Percentiles rank a stretch among this genome's conserved stretches.
Conservation (phyloP, 2,113 vertebrate genomes). For the Pseudorhombus dupliciocellatus region DNA sequence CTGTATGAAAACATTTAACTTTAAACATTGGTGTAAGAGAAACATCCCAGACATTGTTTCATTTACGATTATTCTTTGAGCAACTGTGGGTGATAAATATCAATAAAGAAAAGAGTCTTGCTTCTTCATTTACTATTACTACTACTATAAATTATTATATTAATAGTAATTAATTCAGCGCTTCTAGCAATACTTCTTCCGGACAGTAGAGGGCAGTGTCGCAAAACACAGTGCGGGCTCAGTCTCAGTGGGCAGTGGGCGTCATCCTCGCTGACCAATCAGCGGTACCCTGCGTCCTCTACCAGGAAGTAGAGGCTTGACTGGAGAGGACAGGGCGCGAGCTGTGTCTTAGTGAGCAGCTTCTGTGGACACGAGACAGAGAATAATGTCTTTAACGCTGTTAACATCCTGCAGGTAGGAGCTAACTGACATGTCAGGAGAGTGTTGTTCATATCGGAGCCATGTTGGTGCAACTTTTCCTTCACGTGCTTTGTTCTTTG, state of each 20-base stretch:
- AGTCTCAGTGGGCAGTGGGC: not conserved
- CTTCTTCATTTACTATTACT: not conserved
- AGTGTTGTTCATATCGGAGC: too few species aligned
- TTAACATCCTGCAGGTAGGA: not conserved
- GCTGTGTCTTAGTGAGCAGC: not conserved
- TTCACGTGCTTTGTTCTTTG: too few species aligned
- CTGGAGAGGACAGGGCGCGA: not conserved
- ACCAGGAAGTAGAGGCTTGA: conserved; percentile 53
- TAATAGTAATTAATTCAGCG: too few species aligned
- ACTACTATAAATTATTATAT: too few species aligned
- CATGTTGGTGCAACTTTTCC: too few species aligned
- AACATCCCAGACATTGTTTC: not conserved
- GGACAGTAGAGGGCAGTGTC: conserved; percentile 33
- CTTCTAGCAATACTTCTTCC: not conserved
- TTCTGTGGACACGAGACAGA: not conserved
- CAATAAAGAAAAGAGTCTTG: not conserved
- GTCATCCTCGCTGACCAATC: conserved; percentile 48
- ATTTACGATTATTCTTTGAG: not conserved
- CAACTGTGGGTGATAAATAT: not conserved
- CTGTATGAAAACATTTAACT: not conserved
- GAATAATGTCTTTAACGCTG: conserved; percentile 35
- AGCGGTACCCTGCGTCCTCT: not conserved
- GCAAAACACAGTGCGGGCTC: not conserved
- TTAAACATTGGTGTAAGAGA: not conserved
- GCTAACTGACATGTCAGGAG: too few species aligned